A percentile compares a stretch with the other conserved stretches of the same genome.
Evolutionary conservation across 1,140 invertebrate species (phyloP).

Genomic region (Popillia japonica): DNA sequence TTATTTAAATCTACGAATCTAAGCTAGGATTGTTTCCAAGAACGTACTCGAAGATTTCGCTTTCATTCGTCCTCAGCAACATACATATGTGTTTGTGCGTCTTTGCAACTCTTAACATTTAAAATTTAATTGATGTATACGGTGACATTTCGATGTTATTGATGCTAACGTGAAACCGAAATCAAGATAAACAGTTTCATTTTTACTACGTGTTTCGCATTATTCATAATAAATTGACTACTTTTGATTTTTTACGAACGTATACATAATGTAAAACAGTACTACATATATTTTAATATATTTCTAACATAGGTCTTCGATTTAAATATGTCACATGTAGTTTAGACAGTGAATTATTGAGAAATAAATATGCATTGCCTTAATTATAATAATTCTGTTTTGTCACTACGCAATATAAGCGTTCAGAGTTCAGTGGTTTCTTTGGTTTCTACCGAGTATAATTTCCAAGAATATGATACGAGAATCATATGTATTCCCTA

Average conservation of each 20-base stretch:
- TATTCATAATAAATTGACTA: not conserved
- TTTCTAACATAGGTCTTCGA: too few species aligned
- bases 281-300: not conserved
- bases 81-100: not conserved
- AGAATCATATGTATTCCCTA: too few species aligned
- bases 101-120: constrained; percentile 19
- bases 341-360: not conserved
- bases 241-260: not conserved
- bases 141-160: constrained; percentile 21
- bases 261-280: not conserved
- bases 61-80: too few species aligned
- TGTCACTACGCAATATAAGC: too few species aligned
- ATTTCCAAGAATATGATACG: too few species aligned
- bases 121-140: constrained; percentile 26
- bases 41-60: too few species aligned
- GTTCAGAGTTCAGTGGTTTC: too few species aligned
- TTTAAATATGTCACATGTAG: too few species aligned
- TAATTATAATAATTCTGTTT: too few species aligned
- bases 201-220: not conserved
- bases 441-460: too few species aligned
- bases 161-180: not conserved
- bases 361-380: not conserved
- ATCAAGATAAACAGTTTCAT: not conserved
- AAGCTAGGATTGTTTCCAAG: too few species aligned
- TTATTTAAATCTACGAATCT: too few species aligned